Evolutionary conservation across 2,888 invertebrate genomes (phyloP), one percentile per base, ranked within the genome.

Genomic region (Eupithecia subfuscata): DNA sequence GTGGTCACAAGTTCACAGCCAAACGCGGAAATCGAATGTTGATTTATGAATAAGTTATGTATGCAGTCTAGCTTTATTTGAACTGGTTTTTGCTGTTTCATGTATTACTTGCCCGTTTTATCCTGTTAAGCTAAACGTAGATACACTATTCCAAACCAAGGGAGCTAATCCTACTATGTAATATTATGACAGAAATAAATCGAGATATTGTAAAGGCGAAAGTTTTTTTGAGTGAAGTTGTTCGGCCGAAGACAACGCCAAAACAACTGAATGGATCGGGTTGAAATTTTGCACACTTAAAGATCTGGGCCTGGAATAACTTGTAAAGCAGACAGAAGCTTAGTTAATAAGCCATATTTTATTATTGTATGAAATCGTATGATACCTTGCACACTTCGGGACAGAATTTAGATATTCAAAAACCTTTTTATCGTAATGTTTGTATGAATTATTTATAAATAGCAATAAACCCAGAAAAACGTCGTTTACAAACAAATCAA

Each of bases 1-100:
- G 68, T 45, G 68, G 25, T 68, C 16, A 9, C 22, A 67, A 18
- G 68, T 16, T 68, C 16, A 9, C 22, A 67, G 9, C 8, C n/a
- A 37, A 40, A 43, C 14, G 68, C 68, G 43, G 68, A 68, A 68
- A 68, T 68, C 43, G 68, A 68, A 43, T 68, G 22, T 43, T 67
- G 67, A 67, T 67, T 45, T 45, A 43, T 45, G 25, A 45, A 68
- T 45, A 45, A 43, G n/a, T 11, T 22, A 56, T 22, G 12, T 60
- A 60, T 60, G 60, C 60, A 14, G 65, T 9, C 65, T 12, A 67
- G 40, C n/a, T n/a, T 25, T 67, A 8, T 14, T 25, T 43, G 43
- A 45, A 68, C 68, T 43, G 40, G 68, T 68, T 67, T 67, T 22
- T 68, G 40, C 6, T 25, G 40, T 68, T 68, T 68, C 7, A 3